Evolutionary conservation across 2,888 invertebrate genomes (phyloP), one percentile per base, ranked within the genome.

Genomic region (Petrolisthes manimaculis): DNA sequence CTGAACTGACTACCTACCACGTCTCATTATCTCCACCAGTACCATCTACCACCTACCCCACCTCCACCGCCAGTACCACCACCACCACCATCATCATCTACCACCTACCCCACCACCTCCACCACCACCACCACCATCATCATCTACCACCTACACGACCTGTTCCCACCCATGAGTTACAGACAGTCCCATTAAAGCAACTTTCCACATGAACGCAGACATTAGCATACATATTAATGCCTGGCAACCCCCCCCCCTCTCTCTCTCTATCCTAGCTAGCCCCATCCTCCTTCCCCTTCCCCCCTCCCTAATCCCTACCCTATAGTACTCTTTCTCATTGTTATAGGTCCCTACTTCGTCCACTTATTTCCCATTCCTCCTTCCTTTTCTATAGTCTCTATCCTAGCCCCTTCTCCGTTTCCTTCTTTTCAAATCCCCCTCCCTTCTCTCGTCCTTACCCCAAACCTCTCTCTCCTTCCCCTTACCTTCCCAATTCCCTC

Each of bases 161-260:
- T 12, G 9, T 61, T 61, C 61, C 61, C 61, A 61, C 61, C 18
- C 61, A 61, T 71, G 21, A 71, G 71, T 71, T 71, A 71, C 18
- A 71, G 71, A 71, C 71, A 71, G 14, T 71, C 71, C 21, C 21
- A 71, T 71, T 71, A 71, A 71, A 71, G 71, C 71, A 71, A 71
- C 71, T 71, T 71, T 71, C 71, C 71, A 71, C 71, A 12, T 71
- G 71, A 71, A 71, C 21, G 71, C 14, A 71, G 71, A 21, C 71
- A 71, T 71, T 71, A 71, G 71, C 71, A 71, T 71, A 71, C 71
- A 71, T 71, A 71, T 71, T 71, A 71, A 71, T 71, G 71, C 71
- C 71, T 71, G n/a, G n/a, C 71, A 18, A 6, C 71, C 6, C 18
- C 71, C n/a, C 71, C 71, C 71, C n/a, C n/a, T 4, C n/a, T 6